phyloP scores from a whole-genome alignment of 2,113 vertebrate genomes.

The Phyllostomus hastatus region DNA sequence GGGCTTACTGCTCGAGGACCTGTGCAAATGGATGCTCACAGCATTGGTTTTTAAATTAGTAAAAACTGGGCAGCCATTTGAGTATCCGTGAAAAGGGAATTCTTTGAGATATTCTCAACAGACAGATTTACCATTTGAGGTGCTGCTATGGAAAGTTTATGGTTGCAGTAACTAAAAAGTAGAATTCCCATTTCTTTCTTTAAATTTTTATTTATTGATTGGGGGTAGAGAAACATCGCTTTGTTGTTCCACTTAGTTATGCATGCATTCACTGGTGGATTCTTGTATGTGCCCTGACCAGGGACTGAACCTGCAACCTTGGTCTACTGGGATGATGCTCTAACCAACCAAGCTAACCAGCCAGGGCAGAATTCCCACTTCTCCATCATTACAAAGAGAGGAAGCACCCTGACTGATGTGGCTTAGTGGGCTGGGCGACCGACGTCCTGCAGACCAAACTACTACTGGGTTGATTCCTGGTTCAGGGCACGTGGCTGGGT shows the following conservation, averaged over 20 bases:
- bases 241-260: too few species aligned
- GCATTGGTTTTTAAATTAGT: neutral
- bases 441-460: too few species aligned
- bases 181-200: neutral
- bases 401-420: neutral
- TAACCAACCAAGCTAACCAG: too few species aligned
- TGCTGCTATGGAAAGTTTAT: neutral
- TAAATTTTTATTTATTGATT: too few species aligned
- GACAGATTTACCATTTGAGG: neutral
- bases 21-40: neutral
- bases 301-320: too few species aligned
- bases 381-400: neutral
- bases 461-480: too few species aligned
- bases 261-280: too few species aligned
- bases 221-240: too few species aligned
- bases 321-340: too few species aligned
- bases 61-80: neutral
- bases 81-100: neutral
- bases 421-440: too few species aligned
- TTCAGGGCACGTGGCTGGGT: too few species aligned
- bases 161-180: neutral
- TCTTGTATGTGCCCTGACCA: too few species aligned
- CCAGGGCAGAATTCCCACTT: neutral
- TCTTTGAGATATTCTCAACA: neutral
- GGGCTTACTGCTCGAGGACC: neutral